A percentile compares a stretch with the other conserved stretches of the same genome.
Conservation (phyloP, 2,888 invertebrate species). For the Latrodectus hesperus region DNA sequence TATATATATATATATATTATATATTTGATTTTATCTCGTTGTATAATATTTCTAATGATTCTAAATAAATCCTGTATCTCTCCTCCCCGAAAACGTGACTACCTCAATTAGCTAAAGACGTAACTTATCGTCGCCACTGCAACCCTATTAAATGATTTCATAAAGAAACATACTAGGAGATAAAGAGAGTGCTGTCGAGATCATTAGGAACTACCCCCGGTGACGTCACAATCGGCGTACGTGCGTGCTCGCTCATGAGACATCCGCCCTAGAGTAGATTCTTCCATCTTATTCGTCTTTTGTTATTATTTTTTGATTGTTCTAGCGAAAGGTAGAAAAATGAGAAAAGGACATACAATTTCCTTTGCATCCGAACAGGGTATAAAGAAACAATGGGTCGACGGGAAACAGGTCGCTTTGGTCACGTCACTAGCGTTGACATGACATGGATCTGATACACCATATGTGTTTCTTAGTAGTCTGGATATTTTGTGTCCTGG, state of each 20-base stretch:
- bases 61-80: neutral
- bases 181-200: slow-evolving; percentile 24
- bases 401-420: too few relatives aligned
- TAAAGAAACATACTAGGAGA: neutral
- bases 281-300: slow-evolving; percentile 10
- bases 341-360: neutral
- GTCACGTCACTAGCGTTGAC: too few relatives aligned
- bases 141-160: slow-evolving; percentile 38
- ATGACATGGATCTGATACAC: too few relatives aligned
- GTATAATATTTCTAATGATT: too few relatives aligned
- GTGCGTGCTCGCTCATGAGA: slow-evolving; percentile 48
- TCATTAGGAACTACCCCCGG: slow-evolving; percentile 45
- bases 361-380: neutral
- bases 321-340: slow-evolving; percentile 1
- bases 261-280: slow-evolving; percentile 28
- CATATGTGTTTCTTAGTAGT: too few relatives aligned
- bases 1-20: too few relatives aligned
- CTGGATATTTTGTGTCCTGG: too few relatives aligned
- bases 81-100: neutral
- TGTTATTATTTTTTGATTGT: slow-evolving; percentile 10
- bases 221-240: slow-evolving; percentile 58
- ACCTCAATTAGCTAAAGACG: neutral
- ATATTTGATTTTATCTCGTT: too few relatives aligned
- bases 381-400: slow-evolving; percentile 1
- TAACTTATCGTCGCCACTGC: neutral